Percentiles rank a stretch among this genome's conserved stretches.
Evolutionary conservation across 2,888 invertebrate species (phyloP).

Genomic region (Ptilodon capucinus): DNA sequence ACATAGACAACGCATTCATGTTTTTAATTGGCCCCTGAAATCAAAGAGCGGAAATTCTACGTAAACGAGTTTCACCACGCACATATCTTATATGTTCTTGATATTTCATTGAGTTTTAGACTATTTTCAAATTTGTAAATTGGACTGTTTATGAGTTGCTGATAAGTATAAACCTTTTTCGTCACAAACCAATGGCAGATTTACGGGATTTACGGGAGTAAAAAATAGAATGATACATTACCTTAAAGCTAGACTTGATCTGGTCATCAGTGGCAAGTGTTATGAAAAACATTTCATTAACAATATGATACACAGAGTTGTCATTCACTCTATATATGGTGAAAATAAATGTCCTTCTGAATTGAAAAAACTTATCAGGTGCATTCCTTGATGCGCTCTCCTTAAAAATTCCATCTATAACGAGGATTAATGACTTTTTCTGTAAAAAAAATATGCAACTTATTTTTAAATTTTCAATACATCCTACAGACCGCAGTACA

Average conservation of each 20-base stretch:
- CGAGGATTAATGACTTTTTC: conserved; percentile 46
- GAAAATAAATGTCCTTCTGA: conserved; percentile 62
- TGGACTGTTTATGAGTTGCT: too few relatives aligned
- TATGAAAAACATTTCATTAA: conserved; percentile 54
- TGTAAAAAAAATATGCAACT: conserved; percentile 31
- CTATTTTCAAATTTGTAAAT: too few relatives aligned
- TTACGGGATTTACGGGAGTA: too few relatives aligned
- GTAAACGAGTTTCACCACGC: too few relatives aligned
- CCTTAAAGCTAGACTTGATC: conserved; percentile 54
- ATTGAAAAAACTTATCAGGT: conserved; percentile 38
- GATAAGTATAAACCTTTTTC: too few relatives aligned
- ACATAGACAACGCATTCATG: conserved; percentile 47
- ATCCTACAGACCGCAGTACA: too few relatives aligned
- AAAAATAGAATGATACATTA: too few relatives aligned
- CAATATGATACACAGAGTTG: conserved; percentile 43
- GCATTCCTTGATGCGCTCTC: conserved; percentile 25
- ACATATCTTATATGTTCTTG: too few relatives aligned
- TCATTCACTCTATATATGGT: conserved; percentile 18
- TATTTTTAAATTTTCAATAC: too few relatives aligned
- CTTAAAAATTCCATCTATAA: conserved; percentile 61
- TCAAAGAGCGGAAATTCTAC: too few relatives aligned
- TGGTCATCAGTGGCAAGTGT: conserved; percentile 45
- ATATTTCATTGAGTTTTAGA: too few relatives aligned
- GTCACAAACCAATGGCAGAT: too few relatives aligned
- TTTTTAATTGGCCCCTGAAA: conserved; percentile 57